These are phyloP conservation scores for Gymnocypris eckloni DNA, from an alignment of 2,797 vertebrate species.

Conservation along the genomic window DNA sequence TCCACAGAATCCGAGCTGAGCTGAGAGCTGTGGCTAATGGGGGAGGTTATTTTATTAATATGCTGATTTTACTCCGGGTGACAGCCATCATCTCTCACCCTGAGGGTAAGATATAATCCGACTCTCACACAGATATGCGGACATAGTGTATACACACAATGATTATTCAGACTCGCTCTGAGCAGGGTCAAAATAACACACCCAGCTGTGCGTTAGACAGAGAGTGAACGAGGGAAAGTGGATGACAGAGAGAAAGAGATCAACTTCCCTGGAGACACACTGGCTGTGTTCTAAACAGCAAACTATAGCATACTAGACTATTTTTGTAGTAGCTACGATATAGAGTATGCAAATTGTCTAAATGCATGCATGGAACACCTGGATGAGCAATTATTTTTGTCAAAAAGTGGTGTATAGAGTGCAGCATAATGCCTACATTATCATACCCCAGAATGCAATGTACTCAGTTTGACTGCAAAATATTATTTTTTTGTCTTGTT, in stretches of 20 bases:
- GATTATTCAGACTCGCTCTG: constrained; percentile 31
- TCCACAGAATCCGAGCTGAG: not conserved
- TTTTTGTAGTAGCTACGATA: not conserved
- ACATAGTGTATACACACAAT: constrained; percentile 17
- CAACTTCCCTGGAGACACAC: not conserved
- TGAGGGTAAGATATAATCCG: constrained; percentile 16
- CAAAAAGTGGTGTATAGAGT: not conserved
- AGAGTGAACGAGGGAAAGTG: not conserved
- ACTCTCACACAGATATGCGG: constrained; percentile 22
- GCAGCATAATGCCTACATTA: not conserved
- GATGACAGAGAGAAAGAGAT: not conserved
- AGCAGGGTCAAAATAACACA: constrained; percentile 34
- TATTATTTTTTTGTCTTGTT: not conserved
- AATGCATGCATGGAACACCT: not conserved
- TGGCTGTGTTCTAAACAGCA: not conserved
- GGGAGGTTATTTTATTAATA: constrained; percentile 48
- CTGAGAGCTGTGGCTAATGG: constrained; percentile 19
- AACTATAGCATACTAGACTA: not conserved
- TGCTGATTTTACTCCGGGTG: constrained; percentile 42
- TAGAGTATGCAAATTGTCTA: not conserved
- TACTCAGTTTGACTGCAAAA: not conserved
- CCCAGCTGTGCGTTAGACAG: constrained; percentile 32
- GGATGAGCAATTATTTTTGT: not conserved
- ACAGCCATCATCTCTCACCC: constrained; percentile 47
- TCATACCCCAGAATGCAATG: not conserved